These are phyloP conservation scores for Gymnocephalus cernua DNA, from an alignment of 2,113 vertebrate genomes.

Conservation along the genomic window DNA sequence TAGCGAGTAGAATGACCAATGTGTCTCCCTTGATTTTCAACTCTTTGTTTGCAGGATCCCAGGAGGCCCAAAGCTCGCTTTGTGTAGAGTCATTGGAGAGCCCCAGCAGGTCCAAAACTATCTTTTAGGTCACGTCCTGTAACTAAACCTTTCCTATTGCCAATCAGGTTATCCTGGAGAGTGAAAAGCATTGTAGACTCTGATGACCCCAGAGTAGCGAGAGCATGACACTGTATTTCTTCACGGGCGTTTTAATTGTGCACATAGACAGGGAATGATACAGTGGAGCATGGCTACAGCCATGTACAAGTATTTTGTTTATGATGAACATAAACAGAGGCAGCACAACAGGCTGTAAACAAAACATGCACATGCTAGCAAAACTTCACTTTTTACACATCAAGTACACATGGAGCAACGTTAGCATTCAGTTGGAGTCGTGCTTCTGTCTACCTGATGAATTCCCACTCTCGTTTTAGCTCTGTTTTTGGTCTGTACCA, in stretches of 20 bases:
- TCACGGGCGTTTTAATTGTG: background rate
- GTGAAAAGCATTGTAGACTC: background rate
- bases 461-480: too few relatives aligned
- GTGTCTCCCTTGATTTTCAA: conserved; percentile 25
- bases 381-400: too few relatives aligned
- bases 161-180: conserved; percentile 29
- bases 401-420: too few relatives aligned
- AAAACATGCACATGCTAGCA: too few relatives aligned
- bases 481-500: too few relatives aligned
- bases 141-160: background rate
- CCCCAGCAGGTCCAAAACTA: conserved; percentile 6
- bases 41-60: conserved; percentile 68
- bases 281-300: background rate
- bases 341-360: too few relatives aligned
- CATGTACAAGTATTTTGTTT: background rate
- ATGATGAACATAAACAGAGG: background rate
- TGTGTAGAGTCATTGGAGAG: conserved; percentile 9
- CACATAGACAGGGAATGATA: background rate
- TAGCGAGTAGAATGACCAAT: too few relatives aligned
- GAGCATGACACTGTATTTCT: conserved; percentile 12
- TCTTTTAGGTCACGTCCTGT: conserved; percentile 10
- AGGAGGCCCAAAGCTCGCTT: conserved; percentile 22
- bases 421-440: too few relatives aligned
- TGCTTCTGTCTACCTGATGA: too few relatives aligned
- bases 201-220: background rate